Conservation (phyloP, 1,140 invertebrate genomes). For the Atopsyche davidsoni region DNA sequence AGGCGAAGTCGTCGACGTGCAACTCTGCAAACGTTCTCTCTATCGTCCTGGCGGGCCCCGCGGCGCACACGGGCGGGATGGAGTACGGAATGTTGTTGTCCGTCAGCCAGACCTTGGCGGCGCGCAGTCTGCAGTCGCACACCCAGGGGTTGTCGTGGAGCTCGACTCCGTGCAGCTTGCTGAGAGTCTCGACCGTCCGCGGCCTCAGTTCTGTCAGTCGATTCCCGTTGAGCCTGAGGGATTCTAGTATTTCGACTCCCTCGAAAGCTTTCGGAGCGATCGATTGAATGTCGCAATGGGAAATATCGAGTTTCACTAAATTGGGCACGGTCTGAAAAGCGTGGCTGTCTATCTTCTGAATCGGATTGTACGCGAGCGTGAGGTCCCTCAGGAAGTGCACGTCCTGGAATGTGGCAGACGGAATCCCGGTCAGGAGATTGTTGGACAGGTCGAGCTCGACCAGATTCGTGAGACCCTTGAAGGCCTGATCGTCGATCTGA, state of each 20-base stretch:
- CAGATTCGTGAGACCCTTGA: slow-evolving; percentile 78
- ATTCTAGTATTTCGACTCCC: slow-evolving; percentile 69
- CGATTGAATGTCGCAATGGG: slow-evolving; percentile 69
- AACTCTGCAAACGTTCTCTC: slow-evolving; percentile 69
- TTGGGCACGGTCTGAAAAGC: slow-evolving; percentile 70
- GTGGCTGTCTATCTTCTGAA: slow-evolving; percentile 67
- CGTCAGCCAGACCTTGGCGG: slow-evolving; percentile 77
- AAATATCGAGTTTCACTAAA: slow-evolving; percentile 78
- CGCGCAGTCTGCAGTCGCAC: slow-evolving; percentile 79
- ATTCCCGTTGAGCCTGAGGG: slow-evolving; percentile 77
- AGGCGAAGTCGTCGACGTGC: slow-evolving; percentile 78
- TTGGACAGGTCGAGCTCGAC: slow-evolving; percentile 81
- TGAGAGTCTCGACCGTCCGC: slow-evolving; percentile 65
- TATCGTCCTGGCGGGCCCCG: slow-evolving; percentile 59
- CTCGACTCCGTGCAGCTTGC: slow-evolving; percentile 73
- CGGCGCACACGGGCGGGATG: slow-evolving; percentile 66
- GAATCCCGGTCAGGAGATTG: slow-evolving; percentile 72
- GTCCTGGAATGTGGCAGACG: slow-evolving; percentile 68
- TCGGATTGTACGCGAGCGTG: slow-evolving; percentile 71
- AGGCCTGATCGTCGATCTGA: slow-evolving; percentile 76
- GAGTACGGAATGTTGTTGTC: slow-evolving; percentile 76
- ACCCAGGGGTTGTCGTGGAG: slow-evolving; percentile 88
- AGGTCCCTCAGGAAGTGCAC: slow-evolving; percentile 76
- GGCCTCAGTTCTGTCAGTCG: slow-evolving; percentile 64
- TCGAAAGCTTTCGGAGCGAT: slow-evolving; percentile 73